Percentiles rank a stretch among this genome's conserved stretches.
These are phyloP conservation scores for Mallotus villosus DNA, from an alignment of 2,797 vertebrate genomes.

Conservation along the genomic window DNA sequence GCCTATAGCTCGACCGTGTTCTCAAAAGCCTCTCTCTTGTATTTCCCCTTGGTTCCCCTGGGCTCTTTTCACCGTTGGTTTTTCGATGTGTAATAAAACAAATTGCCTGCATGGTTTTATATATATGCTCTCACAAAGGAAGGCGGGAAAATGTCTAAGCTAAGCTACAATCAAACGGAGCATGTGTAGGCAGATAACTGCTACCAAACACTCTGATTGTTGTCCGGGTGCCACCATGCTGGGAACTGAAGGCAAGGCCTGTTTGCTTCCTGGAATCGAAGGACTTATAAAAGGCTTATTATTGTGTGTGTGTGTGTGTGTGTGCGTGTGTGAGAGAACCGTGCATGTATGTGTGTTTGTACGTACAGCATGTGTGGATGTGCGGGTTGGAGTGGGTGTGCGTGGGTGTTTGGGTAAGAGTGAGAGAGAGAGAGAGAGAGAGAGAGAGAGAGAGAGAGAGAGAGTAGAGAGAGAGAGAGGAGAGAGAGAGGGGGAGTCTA, in stretches of 20 bases:
- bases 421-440: too few species aligned
- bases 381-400: too few species aligned
- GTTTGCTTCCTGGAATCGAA: conserved; percentile 19
- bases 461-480: too few species aligned
- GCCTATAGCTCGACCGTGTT: background rate
- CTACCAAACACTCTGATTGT: conserved; percentile 1
- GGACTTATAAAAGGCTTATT: conserved; percentile 11
- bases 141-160: conserved; percentile 7
- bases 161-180: background rate
- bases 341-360: too few species aligned
- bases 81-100: conserved; percentile 24
- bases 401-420: too few species aligned
- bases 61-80: conserved; percentile 20
- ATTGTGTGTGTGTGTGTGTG: conserved; percentile 9
- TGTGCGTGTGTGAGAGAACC: conserved; percentile 1
- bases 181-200: background rate
- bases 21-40: background rate
- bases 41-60: background rate
- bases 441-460: too few species aligned
- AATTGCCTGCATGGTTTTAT: conserved; percentile 24
- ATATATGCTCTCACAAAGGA: conserved; percentile 14
- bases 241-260: background rate
- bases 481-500: too few species aligned
- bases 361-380: too few species aligned
- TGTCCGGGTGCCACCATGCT: background rate